Base-by-base conservation (phyloP, 2,888 invertebrate genomes). In the Phrixothrix hirtus region DNA sequence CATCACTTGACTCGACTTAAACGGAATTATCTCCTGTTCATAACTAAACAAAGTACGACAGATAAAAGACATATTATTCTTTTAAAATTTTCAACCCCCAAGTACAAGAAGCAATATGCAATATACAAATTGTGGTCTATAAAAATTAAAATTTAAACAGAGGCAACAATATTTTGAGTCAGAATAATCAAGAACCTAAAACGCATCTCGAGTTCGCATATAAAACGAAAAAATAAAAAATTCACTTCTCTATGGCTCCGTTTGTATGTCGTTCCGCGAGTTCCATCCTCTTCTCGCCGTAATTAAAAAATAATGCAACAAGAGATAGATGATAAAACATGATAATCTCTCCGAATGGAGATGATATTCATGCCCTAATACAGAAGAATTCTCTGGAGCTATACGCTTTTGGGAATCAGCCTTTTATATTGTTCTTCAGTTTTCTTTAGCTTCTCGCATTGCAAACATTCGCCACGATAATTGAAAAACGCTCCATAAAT, bases 301-400 rank as follows among this genome's bases (percentile, higher is more conserved):
- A 51, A 51, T 51, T 51, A 51, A 44, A 51, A 44, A 51, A 38
- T 44, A 45, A 51, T 38, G 44, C 32, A 31, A 15, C 35, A 38
- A 51, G 44, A 44, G 51, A 49, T 37, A 45, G 43, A 45, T 39
- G 44, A 39, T 38, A 29, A 43, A 43, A 43, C 35, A 44, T 45
- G 51, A 51, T 51, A 51, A 45, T 45, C 51, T 45, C 27, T 16
- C 31, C 7, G 39, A 49, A 49, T 37, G 49, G 43, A 36, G 15
- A 32, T 49, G 43, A 49, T 49, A 43, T 49, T 49, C 49, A 43
- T 49, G 44, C 36, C 13, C 48, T 49, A 49, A 49, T 49, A 49
- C 36, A 29, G 32, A 17, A 27, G 50, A 44, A 44, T 31, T 44
- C 43, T 45, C 49, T 14, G 35, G 51, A 44, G 37, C 25, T 32